phyloP scores from a whole-genome alignment of 2,797 vertebrate species.

The Gymnodraco acuticeps region DNA sequence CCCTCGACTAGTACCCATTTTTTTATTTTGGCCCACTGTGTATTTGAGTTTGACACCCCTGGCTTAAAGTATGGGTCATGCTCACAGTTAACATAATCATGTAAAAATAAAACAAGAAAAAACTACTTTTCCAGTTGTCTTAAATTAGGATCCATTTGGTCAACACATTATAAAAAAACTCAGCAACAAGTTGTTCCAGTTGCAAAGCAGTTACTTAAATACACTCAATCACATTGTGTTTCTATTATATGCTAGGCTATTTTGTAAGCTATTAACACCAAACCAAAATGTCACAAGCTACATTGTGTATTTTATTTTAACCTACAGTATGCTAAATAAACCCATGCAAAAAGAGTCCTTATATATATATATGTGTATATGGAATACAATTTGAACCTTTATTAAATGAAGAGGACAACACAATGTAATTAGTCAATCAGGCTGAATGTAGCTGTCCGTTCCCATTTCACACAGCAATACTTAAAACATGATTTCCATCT shows the following conservation, averaged over 20 bases:
- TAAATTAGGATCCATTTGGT: neutral
- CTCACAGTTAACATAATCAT: neutral
- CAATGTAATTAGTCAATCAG: neutral
- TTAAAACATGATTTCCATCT: slow-evolving; percentile 4
- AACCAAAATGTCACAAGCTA: too few relatives aligned
- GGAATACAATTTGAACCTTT: slow-evolving; percentile 10
- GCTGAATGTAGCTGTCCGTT: neutral
- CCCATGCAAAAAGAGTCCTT: neutral
- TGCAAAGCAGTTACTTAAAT: neutral
- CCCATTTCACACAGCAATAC: neutral
- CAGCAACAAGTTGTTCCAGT: neutral
- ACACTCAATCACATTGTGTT: neutral
- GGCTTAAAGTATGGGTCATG: neutral
- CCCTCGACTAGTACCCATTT: too few relatives aligned
- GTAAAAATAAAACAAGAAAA: neutral
- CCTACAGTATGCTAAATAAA: neutral
- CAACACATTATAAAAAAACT: neutral
- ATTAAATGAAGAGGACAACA: neutral
- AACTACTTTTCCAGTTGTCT: neutral
- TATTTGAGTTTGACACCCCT: too few relatives aligned
- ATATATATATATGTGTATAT: neutral
- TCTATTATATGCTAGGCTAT: too few relatives aligned
- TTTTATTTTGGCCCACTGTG: too few relatives aligned
- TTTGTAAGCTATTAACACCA: too few relatives aligned
- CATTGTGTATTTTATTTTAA: too few relatives aligned